phyloP scores from a whole-genome alignment of 2,113 vertebrate genomes.

The Pao palembangensis region DNA sequence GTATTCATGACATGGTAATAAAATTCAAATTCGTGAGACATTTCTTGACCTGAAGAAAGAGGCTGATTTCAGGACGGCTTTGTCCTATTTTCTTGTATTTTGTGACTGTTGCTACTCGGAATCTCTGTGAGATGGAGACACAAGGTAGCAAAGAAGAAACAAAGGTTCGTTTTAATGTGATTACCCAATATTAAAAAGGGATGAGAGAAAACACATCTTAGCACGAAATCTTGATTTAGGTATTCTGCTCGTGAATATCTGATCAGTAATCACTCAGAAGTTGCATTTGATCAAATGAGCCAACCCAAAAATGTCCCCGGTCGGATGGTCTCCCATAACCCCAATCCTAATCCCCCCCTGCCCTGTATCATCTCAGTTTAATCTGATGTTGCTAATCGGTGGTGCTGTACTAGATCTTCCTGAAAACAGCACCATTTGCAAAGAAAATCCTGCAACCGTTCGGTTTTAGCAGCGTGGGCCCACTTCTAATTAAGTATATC shows the following conservation, averaged over 20 bases:
- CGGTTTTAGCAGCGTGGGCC: conserved; percentile 15
- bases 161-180: no score
- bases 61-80: conserved; percentile 42
- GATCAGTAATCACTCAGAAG: no score
- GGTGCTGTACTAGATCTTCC: conserved; percentile 4
- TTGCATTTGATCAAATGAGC: not conserved
- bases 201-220: no score
- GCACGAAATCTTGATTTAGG: no score
- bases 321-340: conserved; percentile 2
- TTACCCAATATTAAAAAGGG: no score
- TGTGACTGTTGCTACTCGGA: not conserved
- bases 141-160: not conserved
- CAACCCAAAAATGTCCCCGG: conserved; percentile 1
- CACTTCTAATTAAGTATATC: conserved; percentile 34
- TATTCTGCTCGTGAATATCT: no score
- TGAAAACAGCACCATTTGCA: conserved; percentile 27
- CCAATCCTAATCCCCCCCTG: no score
- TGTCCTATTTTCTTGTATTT: conserved; percentile 41
- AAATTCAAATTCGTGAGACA: conserved; percentile 58
- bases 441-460: conserved; percentile 31
- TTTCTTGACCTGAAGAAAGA: conserved; percentile 53
- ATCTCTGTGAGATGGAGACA: conserved; percentile 6
- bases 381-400: conserved; percentile 1
- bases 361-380: no score
- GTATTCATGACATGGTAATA: conserved; percentile 67